Conservation (phyloP, 2,797 vertebrate genomes). For the Macropodus opercularis region DNA sequence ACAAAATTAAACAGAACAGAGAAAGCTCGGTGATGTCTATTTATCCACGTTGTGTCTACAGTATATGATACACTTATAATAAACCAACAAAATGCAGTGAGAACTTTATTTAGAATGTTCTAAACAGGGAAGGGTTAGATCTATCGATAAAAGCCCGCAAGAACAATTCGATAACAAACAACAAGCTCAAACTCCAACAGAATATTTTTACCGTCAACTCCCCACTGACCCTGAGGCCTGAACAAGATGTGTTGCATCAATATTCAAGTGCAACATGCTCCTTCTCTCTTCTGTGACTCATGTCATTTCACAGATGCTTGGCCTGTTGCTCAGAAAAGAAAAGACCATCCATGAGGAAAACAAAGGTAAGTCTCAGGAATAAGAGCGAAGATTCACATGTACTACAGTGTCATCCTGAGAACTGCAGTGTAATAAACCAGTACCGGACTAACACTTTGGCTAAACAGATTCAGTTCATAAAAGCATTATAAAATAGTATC, state of each 20-base stretch:
- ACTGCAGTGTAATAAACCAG: slow-evolving; percentile 21
- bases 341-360: slow-evolving; percentile 1
- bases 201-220: neutral
- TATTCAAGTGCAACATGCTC: slow-evolving; percentile 16
- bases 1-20: no score
- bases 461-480: slow-evolving; percentile 40
- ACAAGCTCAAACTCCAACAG: slow-evolving; percentile 6
- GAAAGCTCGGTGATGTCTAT: no score
- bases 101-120: slow-evolving; percentile 40
- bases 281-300: slow-evolving; percentile 32
- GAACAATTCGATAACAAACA: slow-evolving; percentile 22
- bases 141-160: slow-evolving; percentile 9
- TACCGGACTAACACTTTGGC: slow-evolving; percentile 10
- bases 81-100: slow-evolving; percentile 21
- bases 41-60: neutral
- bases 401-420: slow-evolving; percentile 33
- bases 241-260: slow-evolving; percentile 27
- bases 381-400: slow-evolving; percentile 20
- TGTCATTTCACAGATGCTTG: slow-evolving; percentile 6
- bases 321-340: slow-evolving; percentile 3
- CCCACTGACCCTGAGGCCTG: slow-evolving; percentile 33
- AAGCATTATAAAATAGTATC: slow-evolving; percentile 67
- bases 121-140: slow-evolving; percentile 29
- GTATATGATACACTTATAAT: slow-evolving; percentile 3
- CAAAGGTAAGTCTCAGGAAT: slow-evolving; percentile 13